Conservation (phyloP, 2,113 vertebrate genomes). For the human region GRCh38 chr5:166703001-166703500, state of each 20-base stretch:
- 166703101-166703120: not conserved
- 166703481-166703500: not conserved
- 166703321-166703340: not conserved
- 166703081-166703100: not conserved
- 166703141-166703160: not conserved
- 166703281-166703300: not conserved
- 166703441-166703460: not conserved
- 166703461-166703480: not conserved
- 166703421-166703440: not conserved
- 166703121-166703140: not conserved
- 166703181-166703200: not conserved
- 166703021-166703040: not conserved
- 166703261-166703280: rapidly evolving
- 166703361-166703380: not conserved
- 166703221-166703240: not conserved
- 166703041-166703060: not conserved
- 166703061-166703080: not conserved
- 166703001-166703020: not conserved
- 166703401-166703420: not conserved
- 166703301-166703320: not conserved
- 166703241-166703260: not conserved
- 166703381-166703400: not conserved
- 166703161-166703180: not conserved
- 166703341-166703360: not conserved
- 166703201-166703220: not conserved